Evolutionary conservation across 2,113 vertebrate genomes (phyloP).

Genomic region (Amblyornis subalaris): DNA sequence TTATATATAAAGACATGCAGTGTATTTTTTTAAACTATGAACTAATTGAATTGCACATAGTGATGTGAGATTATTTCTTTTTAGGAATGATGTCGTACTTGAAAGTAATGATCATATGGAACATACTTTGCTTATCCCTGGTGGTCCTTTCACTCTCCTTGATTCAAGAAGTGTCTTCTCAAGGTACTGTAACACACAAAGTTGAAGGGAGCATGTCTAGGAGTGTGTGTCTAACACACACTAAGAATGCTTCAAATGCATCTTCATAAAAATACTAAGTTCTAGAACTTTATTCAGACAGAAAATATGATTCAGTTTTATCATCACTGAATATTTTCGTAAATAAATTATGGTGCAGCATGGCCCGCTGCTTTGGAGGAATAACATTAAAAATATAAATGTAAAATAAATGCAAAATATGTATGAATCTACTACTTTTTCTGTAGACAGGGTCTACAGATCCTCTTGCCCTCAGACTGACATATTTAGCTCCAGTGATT

Average conservation of each 20-base stretch:
- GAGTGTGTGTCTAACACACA: background rate
- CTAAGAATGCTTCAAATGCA: background rate
- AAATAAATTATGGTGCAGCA: background rate
- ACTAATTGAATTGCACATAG: background rate
- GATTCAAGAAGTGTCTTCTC: constrained; percentile 65
- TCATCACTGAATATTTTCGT: background rate
- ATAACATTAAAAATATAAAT: background rate
- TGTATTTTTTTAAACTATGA: background rate
- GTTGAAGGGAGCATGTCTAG: background rate
- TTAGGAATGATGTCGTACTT: constrained; percentile 17
- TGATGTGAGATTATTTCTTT: background rate
- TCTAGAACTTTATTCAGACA: background rate
- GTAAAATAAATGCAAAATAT: background rate
- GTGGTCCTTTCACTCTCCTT: constrained; percentile 46
- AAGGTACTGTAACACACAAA: constrained; percentile 64
- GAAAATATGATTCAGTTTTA: background rate
- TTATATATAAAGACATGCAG: background rate
- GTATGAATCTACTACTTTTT: background rate
- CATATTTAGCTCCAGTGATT: background rate
- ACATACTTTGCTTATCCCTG: constrained; percentile 21
- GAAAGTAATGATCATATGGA: constrained; percentile 62
- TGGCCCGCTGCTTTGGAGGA: background rate
- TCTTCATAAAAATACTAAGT: background rate
- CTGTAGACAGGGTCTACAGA: background rate
- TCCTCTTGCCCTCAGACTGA: background rate